Conservation (phyloP, 2,113 vertebrate species). For the Heteronetta atricapilla region DNA sequence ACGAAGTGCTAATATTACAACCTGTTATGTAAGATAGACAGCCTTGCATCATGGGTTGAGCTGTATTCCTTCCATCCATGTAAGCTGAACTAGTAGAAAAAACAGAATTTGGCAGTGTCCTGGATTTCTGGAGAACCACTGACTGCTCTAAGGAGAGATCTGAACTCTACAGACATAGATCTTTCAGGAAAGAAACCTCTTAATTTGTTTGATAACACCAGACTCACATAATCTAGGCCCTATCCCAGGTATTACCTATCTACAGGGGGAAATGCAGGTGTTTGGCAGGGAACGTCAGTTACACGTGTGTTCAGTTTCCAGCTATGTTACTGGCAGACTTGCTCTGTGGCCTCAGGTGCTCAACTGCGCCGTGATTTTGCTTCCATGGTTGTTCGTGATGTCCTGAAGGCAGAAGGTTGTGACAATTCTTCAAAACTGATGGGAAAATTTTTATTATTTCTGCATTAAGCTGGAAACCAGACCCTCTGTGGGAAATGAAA, state of each 20-base stretch:
- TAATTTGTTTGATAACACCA: not conserved
- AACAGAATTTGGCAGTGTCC: not conserved
- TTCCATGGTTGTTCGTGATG: not conserved
- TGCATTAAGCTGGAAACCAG: not conserved
- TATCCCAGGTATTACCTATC: not conserved
- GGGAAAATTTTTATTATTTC: not conserved
- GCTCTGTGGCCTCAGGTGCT: not conserved
- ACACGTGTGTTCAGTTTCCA: not conserved
- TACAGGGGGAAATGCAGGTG: not conserved
- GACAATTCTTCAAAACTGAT: not conserved
- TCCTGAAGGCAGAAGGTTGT: not conserved
- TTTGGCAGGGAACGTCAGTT: not conserved
- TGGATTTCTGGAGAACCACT: not conserved
- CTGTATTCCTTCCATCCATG: not conserved
- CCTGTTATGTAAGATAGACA: not conserved
- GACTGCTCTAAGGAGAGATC: not conserved
- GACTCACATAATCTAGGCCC: not conserved
- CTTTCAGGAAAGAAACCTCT: not conserved
- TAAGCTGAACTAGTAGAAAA: not conserved
- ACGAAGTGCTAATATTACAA: not conserved
- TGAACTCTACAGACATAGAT: not conserved
- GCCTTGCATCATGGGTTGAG: rapidly evolving
- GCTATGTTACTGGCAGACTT: not conserved
- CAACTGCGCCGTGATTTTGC: not conserved
- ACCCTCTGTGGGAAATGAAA: not conserved